phyloP scores from a whole-genome alignment of 1,140 invertebrate species.

The Rhyzopertha dominica region DNA sequence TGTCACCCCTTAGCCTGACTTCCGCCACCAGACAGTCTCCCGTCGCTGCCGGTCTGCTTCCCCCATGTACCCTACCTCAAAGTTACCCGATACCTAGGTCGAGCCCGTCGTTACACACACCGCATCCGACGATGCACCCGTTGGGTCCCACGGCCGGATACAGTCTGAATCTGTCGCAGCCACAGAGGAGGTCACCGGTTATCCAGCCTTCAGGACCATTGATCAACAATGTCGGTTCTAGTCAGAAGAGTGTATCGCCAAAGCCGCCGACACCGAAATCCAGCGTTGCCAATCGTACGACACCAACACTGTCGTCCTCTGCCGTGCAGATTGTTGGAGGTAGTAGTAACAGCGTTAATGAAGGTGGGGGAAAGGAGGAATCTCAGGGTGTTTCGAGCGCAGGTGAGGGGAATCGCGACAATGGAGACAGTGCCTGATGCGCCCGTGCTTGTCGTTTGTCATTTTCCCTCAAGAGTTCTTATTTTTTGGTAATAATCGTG shows the following conservation, averaged over 20 bases:
- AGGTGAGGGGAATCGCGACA: constrained; percentile 38
- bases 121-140: constrained; percentile 33
- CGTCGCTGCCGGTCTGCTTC: constrained; percentile 16
- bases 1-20: constrained; percentile 24
- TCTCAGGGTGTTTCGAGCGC: constrained; percentile 25
- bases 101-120: constrained; percentile 35
- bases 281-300: constrained; percentile 16
- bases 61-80: constrained; percentile 25
- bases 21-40: constrained; percentile 29
- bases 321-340: constrained; percentile 13
- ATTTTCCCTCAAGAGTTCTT: constrained; percentile 33
- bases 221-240: constrained; percentile 33
- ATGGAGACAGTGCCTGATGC: constrained; percentile 42
- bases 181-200: constrained; percentile 33
- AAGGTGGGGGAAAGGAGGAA: not conserved
- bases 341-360: not conserved
- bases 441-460: constrained; percentile 34
- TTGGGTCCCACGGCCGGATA: constrained; percentile 19
- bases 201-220: constrained; percentile 42
- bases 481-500: constrained; percentile 37
- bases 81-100: constrained; percentile 34
- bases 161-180: constrained; percentile 35
- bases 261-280: constrained; percentile 32
- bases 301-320: constrained; percentile 21
- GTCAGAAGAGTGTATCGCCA: constrained; percentile 25